A percentile compares a stretch with the other conserved stretches of the same genome.
phyloP scores from a whole-genome alignment of 2,888 invertebrate species.

The Ennomos fuscantarius region DNA sequence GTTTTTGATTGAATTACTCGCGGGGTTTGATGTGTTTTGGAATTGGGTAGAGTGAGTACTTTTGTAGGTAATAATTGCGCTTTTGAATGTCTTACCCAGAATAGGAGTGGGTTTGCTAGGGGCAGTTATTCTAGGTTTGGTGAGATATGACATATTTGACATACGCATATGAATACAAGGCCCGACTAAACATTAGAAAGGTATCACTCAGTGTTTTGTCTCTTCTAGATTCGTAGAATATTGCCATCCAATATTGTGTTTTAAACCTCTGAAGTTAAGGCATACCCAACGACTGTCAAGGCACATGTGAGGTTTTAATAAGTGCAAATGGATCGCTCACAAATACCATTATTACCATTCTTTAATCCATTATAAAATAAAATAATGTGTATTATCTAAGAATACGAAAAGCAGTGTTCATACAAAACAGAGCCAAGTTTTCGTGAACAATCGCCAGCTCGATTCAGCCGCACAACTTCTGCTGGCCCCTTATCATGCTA shows the following conservation, averaged over 20 bases:
- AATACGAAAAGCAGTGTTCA: constrained; percentile 34
- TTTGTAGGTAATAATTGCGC: constrained; percentile 68
- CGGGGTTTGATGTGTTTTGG: constrained; percentile 37
- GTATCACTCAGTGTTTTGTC: too few relatives aligned
- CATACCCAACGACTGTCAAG: too few relatives aligned
- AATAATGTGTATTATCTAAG: constrained; percentile 4
- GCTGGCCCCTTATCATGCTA: constrained; percentile 38
- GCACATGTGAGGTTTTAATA: too few relatives aligned
- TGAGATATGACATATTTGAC: constrained; percentile 2
- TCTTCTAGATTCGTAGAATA: too few relatives aligned
- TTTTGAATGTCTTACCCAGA: constrained; percentile 58
- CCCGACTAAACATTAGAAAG: too few relatives aligned
- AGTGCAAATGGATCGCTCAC: too few relatives aligned
- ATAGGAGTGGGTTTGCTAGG: constrained; percentile 11
- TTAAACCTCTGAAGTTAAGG: too few relatives aligned
- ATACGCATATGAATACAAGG: too few relatives aligned
- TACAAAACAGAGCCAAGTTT: constrained; percentile 38
- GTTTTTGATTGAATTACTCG: constrained; percentile 25
- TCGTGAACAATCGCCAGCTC: constrained; percentile 34
- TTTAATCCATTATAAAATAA: too few relatives aligned
- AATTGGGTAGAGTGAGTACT: constrained; percentile 42
- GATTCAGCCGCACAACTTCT: constrained; percentile 24
- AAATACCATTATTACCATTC: too few relatives aligned
- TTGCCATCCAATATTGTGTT: too few relatives aligned
- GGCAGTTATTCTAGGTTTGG: constrained; percentile 15